A percentile compares a stretch with the other conserved stretches of the same genome.
Conservation (phyloP, 2,797 vertebrate genomes). For the Sebastes wilsoni region DNA sequence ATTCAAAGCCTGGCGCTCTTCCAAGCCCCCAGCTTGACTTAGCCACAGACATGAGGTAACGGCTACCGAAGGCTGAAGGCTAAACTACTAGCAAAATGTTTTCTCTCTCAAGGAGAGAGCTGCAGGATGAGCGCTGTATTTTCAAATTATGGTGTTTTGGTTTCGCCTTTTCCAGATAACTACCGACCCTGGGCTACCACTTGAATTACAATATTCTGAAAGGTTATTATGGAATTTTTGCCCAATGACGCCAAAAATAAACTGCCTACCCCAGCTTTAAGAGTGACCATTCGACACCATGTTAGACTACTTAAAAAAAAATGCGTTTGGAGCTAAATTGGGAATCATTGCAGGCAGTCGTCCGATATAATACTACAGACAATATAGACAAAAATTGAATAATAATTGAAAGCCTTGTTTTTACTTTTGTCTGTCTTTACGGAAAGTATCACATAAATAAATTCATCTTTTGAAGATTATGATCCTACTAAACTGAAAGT, state of each 20-base stretch:
- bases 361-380: not conserved
- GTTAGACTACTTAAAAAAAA: not conserved
- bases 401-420: not conserved
- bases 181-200: not conserved
- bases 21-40: too few species aligned
- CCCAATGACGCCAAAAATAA: not conserved
- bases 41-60: too few species aligned
- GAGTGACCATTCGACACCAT: not conserved
- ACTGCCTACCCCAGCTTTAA: not conserved
- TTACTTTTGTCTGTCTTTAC: not conserved
- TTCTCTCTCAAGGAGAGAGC: fast-evolving
- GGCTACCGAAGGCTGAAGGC: not conserved
- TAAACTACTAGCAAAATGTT: not conserved
- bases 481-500: not conserved
- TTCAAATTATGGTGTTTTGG: too few species aligned
- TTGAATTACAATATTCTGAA: not conserved
- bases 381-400: not conserved
- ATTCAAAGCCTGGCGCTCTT: too few species aligned
- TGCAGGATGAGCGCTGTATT: too few species aligned
- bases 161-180: not conserved
- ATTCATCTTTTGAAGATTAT: not conserved
- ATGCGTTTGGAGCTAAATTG: not conserved
- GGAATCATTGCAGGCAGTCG: not conserved
- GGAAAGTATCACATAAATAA: not conserved
- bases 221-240: not conserved